Conservation (phyloP, 1,140 invertebrate genomes). For the Harpegnathos saltator region DNA sequence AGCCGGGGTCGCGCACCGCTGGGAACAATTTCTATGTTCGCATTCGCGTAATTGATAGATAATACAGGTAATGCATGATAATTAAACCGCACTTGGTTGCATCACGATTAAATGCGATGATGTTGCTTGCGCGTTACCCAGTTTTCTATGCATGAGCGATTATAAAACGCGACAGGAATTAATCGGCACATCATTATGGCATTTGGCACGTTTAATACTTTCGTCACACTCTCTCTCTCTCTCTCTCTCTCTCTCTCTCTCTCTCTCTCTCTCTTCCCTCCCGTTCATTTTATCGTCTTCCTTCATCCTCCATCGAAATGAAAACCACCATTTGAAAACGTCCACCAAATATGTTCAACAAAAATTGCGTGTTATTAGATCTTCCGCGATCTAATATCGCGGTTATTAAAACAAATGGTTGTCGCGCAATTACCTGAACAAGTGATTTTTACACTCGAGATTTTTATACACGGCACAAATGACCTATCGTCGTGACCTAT, state of each 20-base stretch:
- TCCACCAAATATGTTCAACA: too few species aligned
- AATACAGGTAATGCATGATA: slow-evolving; percentile 55
- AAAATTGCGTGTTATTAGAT: too few species aligned
- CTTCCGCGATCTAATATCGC: too few species aligned
- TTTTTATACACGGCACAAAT: too few species aligned
- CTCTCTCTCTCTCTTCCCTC: not conserved
- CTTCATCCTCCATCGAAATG: not conserved
- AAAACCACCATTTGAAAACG: too few species aligned
- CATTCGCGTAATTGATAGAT: slow-evolving; percentile 56
- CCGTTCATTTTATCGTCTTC: not conserved
- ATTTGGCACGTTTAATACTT: slow-evolving; percentile 24
- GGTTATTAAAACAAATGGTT: too few species aligned
- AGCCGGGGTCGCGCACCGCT: not conserved
- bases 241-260: too few species aligned
- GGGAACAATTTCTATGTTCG: slow-evolving; percentile 50
- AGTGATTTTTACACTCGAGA: too few species aligned
- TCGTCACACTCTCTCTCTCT: not conserved
- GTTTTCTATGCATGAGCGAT: slow-evolving; percentile 39
- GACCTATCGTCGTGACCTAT: too few species aligned
- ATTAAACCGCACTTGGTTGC: slow-evolving; percentile 64
- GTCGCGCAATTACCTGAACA: too few species aligned
- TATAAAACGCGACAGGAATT: slow-evolving; percentile 32
- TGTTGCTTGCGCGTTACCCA: slow-evolving; percentile 49
- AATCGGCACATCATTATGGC: slow-evolving; percentile 24
- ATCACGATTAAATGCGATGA: slow-evolving; percentile 58